Evolutionary conservation across 35 echinoderm and acorn worm species (phyloP).

Genomic region (Acanthaster planci): DNA sequence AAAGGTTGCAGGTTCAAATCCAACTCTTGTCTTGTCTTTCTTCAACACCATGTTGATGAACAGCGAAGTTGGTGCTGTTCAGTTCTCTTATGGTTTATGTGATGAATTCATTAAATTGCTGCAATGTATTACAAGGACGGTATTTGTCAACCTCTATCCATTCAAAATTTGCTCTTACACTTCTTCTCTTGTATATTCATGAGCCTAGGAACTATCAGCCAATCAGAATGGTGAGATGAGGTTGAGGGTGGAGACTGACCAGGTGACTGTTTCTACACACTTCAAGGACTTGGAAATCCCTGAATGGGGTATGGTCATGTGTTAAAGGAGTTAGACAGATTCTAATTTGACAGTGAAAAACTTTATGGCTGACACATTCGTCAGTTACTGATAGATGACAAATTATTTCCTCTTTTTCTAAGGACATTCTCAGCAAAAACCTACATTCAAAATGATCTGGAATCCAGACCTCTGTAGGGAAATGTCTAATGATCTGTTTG

Average conservation of each 20-base stretch:
- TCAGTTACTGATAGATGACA: too few species aligned
- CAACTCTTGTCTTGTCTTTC: too few species aligned
- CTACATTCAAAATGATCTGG: not conserved
- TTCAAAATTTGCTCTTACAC: not conserved
- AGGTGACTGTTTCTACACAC: slow-evolving; percentile 84
- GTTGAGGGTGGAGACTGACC: slow-evolving; percentile 82
- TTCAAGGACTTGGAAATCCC: slow-evolving; percentile 83
- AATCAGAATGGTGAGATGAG: slow-evolving; percentile 95
- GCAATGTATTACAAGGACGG: not conserved
- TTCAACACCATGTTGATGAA: too few species aligned
- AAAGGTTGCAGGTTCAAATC: too few species aligned
- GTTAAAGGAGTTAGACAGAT: too few species aligned
- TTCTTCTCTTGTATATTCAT: not conserved
- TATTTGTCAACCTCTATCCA: not conserved
- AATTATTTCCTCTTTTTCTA: not conserved
- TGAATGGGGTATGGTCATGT: slow-evolving; percentile 62
- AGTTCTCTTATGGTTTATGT: not conserved
- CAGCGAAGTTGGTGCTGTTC: not conserved
- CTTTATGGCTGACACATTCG: too few species aligned
- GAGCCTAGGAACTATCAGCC: slow-evolving; percentile 87
- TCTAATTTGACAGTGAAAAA: too few species aligned
- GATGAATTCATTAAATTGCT: not conserved
- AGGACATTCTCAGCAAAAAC: not conserved
- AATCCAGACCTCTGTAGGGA: not conserved
- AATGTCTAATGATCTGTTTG: not conserved